Evolutionary conservation across 2,113 vertebrate species (phyloP).

Genomic region (Clarias batrachus): DNA sequence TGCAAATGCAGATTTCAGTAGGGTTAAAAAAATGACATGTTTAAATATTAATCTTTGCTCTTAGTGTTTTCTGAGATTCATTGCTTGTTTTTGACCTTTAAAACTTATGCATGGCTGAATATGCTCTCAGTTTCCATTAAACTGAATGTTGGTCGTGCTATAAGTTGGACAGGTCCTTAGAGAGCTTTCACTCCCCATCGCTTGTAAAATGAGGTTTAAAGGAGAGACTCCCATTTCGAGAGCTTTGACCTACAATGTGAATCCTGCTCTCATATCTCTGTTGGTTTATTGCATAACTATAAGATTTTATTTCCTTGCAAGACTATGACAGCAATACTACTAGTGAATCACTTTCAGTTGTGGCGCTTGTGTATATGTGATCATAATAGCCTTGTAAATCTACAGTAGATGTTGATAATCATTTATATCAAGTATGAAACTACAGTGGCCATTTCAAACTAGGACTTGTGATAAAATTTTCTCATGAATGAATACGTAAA

Average conservation of each 20-base stretch:
- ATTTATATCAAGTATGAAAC: no score
- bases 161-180: conserved; percentile 32
- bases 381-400: neutral
- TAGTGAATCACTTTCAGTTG: neutral
- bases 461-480: no score
- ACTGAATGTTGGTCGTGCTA: conserved; percentile 20
- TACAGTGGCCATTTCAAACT: no score
- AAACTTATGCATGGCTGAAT: neutral
- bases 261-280: neutral
- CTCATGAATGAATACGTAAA: no score
- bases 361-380: neutral
- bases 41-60: neutral
- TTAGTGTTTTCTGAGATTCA: neutral
- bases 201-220: conserved; percentile 38
- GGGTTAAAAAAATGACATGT: neutral
- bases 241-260: conserved; percentile 43
- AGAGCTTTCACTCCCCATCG: conserved; percentile 23
- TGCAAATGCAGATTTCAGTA: neutral
- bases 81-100: neutral
- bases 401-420: neutral
- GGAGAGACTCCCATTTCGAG: conserved; percentile 36
- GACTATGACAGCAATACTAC: neutral
- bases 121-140: neutral
- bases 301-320: neutral
- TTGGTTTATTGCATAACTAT: neutral